phyloP scores from a whole-genome alignment of 2,888 invertebrate species.

The Patella pellucida region DNA sequence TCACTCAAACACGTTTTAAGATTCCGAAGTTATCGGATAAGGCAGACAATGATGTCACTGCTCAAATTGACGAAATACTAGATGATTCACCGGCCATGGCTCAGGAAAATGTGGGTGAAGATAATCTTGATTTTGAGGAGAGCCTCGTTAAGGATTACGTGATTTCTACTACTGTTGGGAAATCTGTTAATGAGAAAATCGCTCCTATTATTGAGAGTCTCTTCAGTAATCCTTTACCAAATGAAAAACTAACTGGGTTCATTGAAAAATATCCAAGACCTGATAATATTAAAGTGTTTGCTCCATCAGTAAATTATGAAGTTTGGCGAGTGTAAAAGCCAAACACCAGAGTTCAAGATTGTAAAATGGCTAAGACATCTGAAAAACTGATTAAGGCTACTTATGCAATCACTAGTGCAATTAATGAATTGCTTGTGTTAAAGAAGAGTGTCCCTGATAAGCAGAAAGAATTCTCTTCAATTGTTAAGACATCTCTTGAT shows the following conservation, averaged over 20 bases:
- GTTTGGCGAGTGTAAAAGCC: not conserved
- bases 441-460: not conserved
- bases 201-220: constrained; percentile 4
- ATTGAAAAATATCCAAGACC: constrained; percentile 5
- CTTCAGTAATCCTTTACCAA: not conserved
- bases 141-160: not conserved
- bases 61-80: not conserved
- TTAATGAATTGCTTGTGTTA: not conserved
- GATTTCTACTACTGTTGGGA: not conserved
- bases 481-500: not conserved
- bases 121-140: constrained; percentile 4
- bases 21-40: constrained; percentile 1
- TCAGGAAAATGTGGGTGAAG: not conserved
- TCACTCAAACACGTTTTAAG: not conserved
- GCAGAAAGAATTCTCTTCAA: not conserved
- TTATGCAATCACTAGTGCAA: not conserved
- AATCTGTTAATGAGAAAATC: not conserved
- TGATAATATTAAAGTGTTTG: not conserved
- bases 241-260: constrained; percentile 2
- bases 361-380: not conserved
- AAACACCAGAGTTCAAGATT: not conserved
- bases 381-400: not conserved
- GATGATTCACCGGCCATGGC: not conserved
- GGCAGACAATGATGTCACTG: not conserved
- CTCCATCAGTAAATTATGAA: not conserved